phyloP scores from a whole-genome alignment of 2,888 invertebrate genomes.

The Homarus gammarus region DNA sequence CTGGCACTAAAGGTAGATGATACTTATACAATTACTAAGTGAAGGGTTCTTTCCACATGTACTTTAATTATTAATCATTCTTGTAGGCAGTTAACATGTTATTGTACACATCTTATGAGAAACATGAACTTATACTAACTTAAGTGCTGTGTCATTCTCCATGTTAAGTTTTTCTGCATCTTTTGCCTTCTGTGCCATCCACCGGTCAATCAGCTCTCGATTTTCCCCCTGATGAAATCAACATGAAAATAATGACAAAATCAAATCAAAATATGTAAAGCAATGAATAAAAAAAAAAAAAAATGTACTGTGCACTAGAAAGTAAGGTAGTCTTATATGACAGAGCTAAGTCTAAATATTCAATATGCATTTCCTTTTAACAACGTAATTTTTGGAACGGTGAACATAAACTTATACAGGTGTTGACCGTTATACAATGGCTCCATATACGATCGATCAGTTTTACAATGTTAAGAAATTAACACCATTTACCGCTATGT shows the following conservation, averaged over 20 bases:
- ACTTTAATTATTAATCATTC: neutral
- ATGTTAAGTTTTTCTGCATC: constrained; percentile 98
- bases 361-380: too few relatives aligned
- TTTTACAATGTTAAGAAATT: too few relatives aligned
- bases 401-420: too few relatives aligned
- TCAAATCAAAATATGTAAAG: constrained; percentile 75
- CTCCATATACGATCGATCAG: too few relatives aligned
- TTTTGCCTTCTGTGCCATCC: constrained; percentile 89
- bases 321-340: too few relatives aligned
- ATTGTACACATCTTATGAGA: neutral
- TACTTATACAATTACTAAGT: too few relatives aligned
- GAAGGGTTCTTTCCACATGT: too few relatives aligned
- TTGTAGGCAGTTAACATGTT: neutral
- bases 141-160: constrained; percentile 95
- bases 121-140: constrained; percentile 81
- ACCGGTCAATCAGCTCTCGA: constrained; percentile 78
- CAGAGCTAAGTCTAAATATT: too few relatives aligned
- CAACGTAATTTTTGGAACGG: too few relatives aligned
- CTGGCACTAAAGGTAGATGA: too few relatives aligned
- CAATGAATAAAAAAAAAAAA: neutral
- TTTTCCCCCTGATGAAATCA: constrained; percentile 78
- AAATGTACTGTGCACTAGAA: neutral
- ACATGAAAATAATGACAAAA: constrained; percentile 2
- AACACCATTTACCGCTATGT: too few relatives aligned
- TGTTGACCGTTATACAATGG: too few relatives aligned